Base-by-base conservation (phyloP, 2,888 invertebrate species). In the Tanypteryx hageni region DNA sequence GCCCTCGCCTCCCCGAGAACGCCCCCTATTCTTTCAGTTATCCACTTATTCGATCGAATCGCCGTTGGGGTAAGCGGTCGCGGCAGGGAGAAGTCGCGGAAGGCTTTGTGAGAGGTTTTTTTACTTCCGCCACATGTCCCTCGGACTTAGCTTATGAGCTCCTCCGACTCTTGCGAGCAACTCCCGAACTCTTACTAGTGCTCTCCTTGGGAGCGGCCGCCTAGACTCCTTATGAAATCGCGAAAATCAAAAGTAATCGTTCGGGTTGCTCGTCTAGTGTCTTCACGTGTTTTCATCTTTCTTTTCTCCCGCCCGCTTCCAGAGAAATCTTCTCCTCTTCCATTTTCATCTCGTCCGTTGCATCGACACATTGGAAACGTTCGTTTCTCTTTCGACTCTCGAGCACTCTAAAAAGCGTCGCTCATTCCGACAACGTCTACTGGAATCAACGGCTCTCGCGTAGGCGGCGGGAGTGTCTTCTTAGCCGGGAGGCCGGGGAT, bases 21-120 rank as follows among this genome's bases (percentile, higher is more conserved):
- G 44, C 44, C 44, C 3, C 44, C 44, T 44, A 44, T 44, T 44
- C 1, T 44, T 76, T 22, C 22, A 22, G 27, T 76, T 76, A 76
- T 76, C 27, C 76, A 76, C 76, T 76, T 76, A 76, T 27, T 76
- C 22, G 22, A 22, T 68, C 68, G 68, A 68, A 68, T 68, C 68
- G 68, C 68, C 22, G 9, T 22, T 68, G 68, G 18, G 44, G 10
- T 22, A 68, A 68, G 68, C 68, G 68, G 76, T 57, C 9, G 68
- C 68, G 68, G 76, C 57, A 92, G n/a, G n/a, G n/a, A n/a, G n/a
- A n/a, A n/a, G n/a, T n/a, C n/a, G 91, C 85, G 92, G 91, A 92
- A 93, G 84, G 91, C 91, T 84, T 82, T 81, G 68, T 84, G 84
- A 92, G 92, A 86, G 82, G 84, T 86, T 92, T 68, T 93, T 93